These are phyloP conservation scores for Cheilosia urbana DNA, from an alignment of 2,888 invertebrate genomes.

Conservation along the genomic window DNA sequence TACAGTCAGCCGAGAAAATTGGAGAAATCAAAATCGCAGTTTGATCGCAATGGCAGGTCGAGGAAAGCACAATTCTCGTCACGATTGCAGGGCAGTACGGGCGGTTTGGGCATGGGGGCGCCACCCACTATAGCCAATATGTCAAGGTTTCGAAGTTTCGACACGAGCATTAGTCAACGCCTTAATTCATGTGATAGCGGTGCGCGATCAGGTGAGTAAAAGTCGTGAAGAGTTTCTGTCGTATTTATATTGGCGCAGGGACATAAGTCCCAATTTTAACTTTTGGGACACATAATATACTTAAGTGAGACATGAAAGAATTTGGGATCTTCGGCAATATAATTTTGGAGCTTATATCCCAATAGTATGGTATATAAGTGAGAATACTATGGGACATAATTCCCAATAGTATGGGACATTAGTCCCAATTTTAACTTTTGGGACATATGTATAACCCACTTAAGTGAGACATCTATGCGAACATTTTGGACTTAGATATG, in stretches of 20 bases:
- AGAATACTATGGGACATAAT: too few relatives aligned
- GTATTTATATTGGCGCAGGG: background rate
- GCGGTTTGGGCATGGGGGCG: constrained; percentile 50
- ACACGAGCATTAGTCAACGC: constrained; percentile 84
- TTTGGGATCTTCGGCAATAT: too few relatives aligned
- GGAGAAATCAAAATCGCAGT: constrained; percentile 78
- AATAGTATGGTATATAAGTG: too few relatives aligned
- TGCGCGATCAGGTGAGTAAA: constrained; percentile 82
- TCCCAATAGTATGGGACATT: too few relatives aligned
- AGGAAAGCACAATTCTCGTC: constrained; percentile 85
- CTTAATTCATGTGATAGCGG: constrained; percentile 84
- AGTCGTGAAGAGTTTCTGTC: background rate
- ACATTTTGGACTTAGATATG: too few relatives aligned
- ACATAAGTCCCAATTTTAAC: too few relatives aligned
- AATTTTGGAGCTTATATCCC: too few relatives aligned
- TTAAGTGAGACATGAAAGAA: too few relatives aligned
- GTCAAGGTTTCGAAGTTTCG: constrained; percentile 87
- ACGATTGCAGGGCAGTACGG: constrained; percentile 72
- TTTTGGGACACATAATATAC: too few relatives aligned
- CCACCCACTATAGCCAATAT: constrained; percentile 81
- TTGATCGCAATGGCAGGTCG: constrained; percentile 83
- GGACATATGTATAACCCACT: too few relatives aligned
- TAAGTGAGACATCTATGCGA: too few relatives aligned
- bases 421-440: too few relatives aligned
- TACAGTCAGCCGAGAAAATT: constrained; percentile 79